Evolutionary conservation across 2,797 vertebrate species (phyloP), one percentile per base, ranked within the genome.

Genomic region (Betta splendens): DNA sequence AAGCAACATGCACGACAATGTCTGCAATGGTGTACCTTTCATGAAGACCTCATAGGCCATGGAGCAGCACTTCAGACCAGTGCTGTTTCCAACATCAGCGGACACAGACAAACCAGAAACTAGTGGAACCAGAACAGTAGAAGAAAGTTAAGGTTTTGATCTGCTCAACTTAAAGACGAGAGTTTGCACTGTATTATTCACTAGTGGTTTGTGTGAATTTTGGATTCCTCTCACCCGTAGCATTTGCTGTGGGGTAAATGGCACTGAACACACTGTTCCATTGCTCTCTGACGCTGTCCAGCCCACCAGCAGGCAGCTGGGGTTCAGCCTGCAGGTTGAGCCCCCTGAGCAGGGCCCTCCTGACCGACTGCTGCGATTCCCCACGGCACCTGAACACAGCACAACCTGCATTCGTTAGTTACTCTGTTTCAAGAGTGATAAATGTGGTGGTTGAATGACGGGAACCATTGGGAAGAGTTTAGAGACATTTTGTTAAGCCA

Each of bases 241-340:
- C 42, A 20, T 15, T 31, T 20, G 50, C 20, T 4, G 1, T 42
- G 16, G 51, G 59, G 47, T 69, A 17, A 1, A 36, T 46, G 35
- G 37, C 13, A 25, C 21, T 54, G 13, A 80, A 81, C 1, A 40
- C 36, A 15, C 25, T 49, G 51, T 64, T 86, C 90, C 89, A 93
- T 12, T 84, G 72, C 17, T 81, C 66, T 33, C 77, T 80, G 52
- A 90, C 33, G 3, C 18, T 10, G 3, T 74, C 74, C 72, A 91
- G 75, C 3, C 36, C 45, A 1, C 66, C 77, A 9, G 45, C 35
- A 7, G 73, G 84, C 38, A 90, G 56, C 26, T 20, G 79, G 2
- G 92, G 92, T 75, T 90, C 91, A 5, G 35, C 26, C 78, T 87
- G 83, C 37, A 92, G 35, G 53, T 81, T 85, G n/a, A 93, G 83